phyloP scores from a whole-genome alignment of 2,888 invertebrate species.

The Polymixis lichenea region DNA sequence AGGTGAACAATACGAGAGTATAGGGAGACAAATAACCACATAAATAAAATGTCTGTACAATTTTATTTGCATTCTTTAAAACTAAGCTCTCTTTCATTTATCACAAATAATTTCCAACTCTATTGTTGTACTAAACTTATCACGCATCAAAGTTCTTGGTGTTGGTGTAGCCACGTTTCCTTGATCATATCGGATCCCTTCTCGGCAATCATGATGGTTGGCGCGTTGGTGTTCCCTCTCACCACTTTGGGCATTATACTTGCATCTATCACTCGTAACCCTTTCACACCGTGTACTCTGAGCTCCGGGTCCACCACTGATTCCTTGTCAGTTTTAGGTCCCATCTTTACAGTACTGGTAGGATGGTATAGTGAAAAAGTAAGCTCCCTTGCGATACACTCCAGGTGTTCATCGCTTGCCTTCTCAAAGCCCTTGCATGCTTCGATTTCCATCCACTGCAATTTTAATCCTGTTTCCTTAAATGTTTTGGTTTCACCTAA shows the following conservation, averaged over 20 bases:
- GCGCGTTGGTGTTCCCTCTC: conserved; percentile 91
- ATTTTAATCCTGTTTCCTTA: conserved; percentile 72
- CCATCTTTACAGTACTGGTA: conserved; percentile 92
- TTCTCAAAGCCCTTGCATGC: conserved; percentile 74
- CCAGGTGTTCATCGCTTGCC: conserved; percentile 73
- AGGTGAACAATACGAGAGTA: neutral
- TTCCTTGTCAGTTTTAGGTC: conserved; percentile 81
- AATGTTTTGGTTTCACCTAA: conserved; percentile 77
- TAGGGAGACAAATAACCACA: neutral
- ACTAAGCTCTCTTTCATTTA: conserved; percentile 18
- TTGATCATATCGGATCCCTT: conserved; percentile 92
- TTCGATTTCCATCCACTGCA: conserved; percentile 78
- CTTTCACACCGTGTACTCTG: conserved; percentile 87
- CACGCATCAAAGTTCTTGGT: conserved; percentile 73
- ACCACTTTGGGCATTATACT: conserved; percentile 92
- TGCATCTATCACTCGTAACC: conserved; percentile 91
- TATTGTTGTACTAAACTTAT: conserved; percentile 30
- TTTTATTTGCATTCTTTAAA: conserved; percentile 5
- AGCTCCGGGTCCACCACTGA: conserved; percentile 91
- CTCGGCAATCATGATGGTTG: conserved; percentile 92
- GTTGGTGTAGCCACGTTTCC: conserved; percentile 84
- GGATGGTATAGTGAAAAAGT: conserved; percentile 92
- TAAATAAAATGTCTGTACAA: conserved; percentile 2
- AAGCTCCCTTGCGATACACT: conserved; percentile 76
- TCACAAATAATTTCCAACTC: conserved; percentile 40